phyloP scores from a whole-genome alignment of 2,113 vertebrate genomes.

The Triplophysa dalaica region DNA sequence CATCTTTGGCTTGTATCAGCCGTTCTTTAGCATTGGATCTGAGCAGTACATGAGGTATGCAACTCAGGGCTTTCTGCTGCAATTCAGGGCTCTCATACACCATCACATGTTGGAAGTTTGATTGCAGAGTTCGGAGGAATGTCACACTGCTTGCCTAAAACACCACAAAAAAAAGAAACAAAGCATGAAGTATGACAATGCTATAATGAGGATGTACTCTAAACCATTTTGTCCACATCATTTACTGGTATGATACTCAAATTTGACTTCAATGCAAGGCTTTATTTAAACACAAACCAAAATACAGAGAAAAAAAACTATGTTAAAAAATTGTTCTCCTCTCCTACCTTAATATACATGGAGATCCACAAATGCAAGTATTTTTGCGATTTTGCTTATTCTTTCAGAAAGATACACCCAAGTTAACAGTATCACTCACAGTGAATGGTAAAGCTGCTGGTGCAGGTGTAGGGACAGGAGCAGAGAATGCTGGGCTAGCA shows the following conservation, averaged over 20 bases:
- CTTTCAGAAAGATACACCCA: not conserved
- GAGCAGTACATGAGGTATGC: conserved; percentile 81
- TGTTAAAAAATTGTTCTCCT: no score
- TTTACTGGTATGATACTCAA: not conserved
- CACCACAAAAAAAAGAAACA: conserved; percentile 5
- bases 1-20: conserved; percentile 72
- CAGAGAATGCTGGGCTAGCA: not conserved
- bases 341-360: no score
- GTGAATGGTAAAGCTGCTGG: conserved; percentile 39
- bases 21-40: conserved; percentile 76
- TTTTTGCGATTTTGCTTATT: no score
- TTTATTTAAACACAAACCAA: no score
- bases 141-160: conserved; percentile 71
- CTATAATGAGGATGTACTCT: not conserved
- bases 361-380: no score
- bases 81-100: conserved; percentile 82
- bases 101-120: conserved; percentile 85
- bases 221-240: no score
- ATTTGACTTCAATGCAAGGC: no score
- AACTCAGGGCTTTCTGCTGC: conserved; percentile 81
- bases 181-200: not conserved
- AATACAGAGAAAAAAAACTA: no score
- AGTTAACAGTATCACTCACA: not conserved
- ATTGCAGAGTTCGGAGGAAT: conserved; percentile 81
- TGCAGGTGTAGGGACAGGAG: not conserved